A percentile compares a stretch with the other conserved stretches of the same genome.
Conservation (phyloP, 2,113 vertebrate species). For the Geococcyx californianus region DNA sequence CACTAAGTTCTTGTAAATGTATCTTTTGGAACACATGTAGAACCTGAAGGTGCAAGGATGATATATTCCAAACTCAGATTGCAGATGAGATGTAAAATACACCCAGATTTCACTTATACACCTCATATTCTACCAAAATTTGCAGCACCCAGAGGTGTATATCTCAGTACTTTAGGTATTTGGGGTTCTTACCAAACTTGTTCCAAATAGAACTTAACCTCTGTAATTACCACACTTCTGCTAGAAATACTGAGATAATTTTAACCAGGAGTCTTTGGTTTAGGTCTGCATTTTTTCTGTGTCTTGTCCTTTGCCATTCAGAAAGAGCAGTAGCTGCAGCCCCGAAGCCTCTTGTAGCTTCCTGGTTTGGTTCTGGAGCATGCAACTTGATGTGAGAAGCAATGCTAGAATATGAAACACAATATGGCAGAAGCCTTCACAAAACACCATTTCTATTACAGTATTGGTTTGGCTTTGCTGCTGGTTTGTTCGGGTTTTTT, state of each 20-base stretch:
- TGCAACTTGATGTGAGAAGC: not conserved
- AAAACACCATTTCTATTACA: not conserved
- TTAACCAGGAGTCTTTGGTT: not conserved
- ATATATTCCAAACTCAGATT: not conserved
- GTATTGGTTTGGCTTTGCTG: not conserved
- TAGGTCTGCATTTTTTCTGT: not conserved
- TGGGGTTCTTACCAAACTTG: not conserved
- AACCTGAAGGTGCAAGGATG: not conserved
- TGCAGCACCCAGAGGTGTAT: not conserved
- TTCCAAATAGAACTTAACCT: not conserved
- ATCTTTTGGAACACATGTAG: not conserved
- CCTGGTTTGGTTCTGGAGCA: not conserved
- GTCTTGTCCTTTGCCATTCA: not conserved
- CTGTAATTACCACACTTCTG: not conserved
- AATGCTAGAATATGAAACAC: not conserved
- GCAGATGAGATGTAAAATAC: not conserved
- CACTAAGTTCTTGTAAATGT: not conserved
- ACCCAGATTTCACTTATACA: not conserved
- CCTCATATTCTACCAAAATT: not conserved
- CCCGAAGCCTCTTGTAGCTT: not conserved
- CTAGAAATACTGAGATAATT: not conserved
- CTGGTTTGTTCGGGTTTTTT: not conserved
- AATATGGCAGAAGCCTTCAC: not conserved
- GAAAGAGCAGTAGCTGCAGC: not conserved
- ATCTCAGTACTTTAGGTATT: not conserved